A percentile compares a stretch with the other conserved stretches of the same genome.
Conservation (phyloP, 2,113 vertebrate species). For the Vombatus ursinus region DNA sequence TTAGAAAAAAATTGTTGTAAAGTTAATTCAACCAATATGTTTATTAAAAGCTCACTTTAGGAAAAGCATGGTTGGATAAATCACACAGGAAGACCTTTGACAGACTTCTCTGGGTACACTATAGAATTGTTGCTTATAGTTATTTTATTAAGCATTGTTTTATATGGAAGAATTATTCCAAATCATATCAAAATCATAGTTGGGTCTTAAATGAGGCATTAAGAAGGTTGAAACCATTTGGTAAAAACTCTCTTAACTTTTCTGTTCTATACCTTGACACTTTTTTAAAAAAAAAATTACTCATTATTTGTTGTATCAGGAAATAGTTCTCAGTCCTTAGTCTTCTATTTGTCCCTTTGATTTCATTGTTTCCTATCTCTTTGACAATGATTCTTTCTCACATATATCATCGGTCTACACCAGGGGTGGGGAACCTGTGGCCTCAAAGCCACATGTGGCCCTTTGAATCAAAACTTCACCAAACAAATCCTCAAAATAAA, state of each 20-base stretch:
- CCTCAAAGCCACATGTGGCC: too few relatives aligned
- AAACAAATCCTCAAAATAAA: too few relatives aligned
- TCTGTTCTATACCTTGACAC: neutral
- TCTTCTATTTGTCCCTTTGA: neutral
- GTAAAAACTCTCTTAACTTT: neutral
- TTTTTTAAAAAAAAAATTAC: neutral
- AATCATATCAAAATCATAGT: neutral
- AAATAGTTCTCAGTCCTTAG: neutral
- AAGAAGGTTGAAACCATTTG: neutral
- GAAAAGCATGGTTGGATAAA: neutral
- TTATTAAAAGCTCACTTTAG: neutral
- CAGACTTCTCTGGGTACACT: neutral
- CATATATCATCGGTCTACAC: neutral
- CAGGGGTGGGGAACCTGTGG: too few relatives aligned
- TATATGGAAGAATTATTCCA: neutral
- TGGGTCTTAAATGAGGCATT: neutral
- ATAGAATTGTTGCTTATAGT: neutral
- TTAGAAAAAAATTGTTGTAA: conserved; percentile 9
- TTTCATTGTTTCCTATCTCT: neutral
- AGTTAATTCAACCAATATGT: conserved; percentile 24
- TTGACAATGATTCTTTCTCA: neutral
- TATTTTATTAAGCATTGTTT: neutral
- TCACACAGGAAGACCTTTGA: neutral
- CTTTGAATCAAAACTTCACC: too few relatives aligned
- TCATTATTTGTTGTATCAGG: neutral